Percentiles rank a stretch among this genome's conserved stretches.
Conservation (phyloP, 2,888 invertebrate genomes). For the Priapulus caudatus region DNA sequence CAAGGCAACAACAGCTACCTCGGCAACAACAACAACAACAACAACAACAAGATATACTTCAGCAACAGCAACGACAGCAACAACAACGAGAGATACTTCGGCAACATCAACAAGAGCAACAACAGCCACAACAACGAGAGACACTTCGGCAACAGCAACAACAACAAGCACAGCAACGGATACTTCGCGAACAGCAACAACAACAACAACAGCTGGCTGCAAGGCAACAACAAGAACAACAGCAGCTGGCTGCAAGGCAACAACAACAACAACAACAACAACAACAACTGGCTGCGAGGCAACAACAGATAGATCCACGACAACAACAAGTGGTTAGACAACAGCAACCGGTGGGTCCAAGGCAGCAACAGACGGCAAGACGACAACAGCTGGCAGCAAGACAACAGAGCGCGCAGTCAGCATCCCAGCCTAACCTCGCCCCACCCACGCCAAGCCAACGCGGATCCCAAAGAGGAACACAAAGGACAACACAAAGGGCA, state of each 20-base stretch:
- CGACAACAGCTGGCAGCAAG: no score
- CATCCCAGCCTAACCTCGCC: no score
- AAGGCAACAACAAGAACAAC: background rate
- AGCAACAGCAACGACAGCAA: background rate
- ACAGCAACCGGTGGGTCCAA: no score
- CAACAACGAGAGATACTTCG: background rate
- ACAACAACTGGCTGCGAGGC: no score
- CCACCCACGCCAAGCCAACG: no score
- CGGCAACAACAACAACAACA: slow-evolving; percentile 3
- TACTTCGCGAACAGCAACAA: background rate
- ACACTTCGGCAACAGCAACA: background rate
- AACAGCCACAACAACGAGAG: background rate
- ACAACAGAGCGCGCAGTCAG: no score
- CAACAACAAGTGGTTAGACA: no score
- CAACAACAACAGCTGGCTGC: background rate
- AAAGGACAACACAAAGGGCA: no score
- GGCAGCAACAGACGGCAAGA: no score
- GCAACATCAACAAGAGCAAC: background rate
- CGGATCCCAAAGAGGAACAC: no score
- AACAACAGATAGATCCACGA: no score
- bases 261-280: slow-evolving; percentile 10
- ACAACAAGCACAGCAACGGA: background rate
- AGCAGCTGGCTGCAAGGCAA: background rate
- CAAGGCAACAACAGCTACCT: background rate
- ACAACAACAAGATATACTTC: background rate